A percentile compares a stretch with the other conserved stretches of the same genome.
phyloP scores from a whole-genome alignment of 1,140 invertebrate species.

The Tigriopus japonicus region DNA sequence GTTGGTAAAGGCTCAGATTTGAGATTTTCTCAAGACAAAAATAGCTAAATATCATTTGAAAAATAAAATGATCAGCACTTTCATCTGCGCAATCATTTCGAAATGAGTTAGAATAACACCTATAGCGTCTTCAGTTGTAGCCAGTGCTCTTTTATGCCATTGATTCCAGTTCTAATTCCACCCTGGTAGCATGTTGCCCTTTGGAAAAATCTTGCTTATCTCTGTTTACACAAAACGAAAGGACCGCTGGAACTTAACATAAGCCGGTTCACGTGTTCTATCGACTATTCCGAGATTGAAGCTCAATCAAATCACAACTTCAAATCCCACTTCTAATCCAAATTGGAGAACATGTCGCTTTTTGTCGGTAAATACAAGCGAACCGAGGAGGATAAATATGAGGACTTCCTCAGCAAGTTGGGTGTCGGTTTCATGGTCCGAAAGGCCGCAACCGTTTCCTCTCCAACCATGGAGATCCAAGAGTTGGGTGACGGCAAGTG shows the following conservation, averaged over 20 bases:
- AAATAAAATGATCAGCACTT: neutral
- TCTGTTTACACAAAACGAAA: no score
- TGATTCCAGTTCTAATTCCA: no score
- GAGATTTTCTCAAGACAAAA: conserved; percentile 1
- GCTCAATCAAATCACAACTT: no score
- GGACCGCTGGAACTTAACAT: no score
- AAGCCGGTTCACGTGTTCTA: no score
- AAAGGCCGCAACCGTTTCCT: conserved; percentile 4
- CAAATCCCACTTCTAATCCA: no score
- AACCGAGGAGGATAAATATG: neutral
- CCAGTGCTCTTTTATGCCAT: no score
- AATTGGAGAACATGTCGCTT: neutral
- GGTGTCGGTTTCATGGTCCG: conserved; percentile 6
- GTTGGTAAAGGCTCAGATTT: neutral
- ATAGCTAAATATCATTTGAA: neutral
- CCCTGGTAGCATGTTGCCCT: no score
- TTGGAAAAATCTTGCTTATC: no score
- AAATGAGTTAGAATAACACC: no score
- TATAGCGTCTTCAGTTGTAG: no score
- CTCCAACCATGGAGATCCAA: conserved; percentile 10
- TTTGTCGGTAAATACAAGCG: conserved; percentile 6
- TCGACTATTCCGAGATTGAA: no score
- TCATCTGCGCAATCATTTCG: neutral
- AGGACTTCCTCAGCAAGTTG: conserved; percentile 4
- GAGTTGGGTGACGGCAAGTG: conserved; percentile 3